Base-by-base conservation (phyloP, 2,888 invertebrate genomes). In the Ormyrus thymus region DNA sequence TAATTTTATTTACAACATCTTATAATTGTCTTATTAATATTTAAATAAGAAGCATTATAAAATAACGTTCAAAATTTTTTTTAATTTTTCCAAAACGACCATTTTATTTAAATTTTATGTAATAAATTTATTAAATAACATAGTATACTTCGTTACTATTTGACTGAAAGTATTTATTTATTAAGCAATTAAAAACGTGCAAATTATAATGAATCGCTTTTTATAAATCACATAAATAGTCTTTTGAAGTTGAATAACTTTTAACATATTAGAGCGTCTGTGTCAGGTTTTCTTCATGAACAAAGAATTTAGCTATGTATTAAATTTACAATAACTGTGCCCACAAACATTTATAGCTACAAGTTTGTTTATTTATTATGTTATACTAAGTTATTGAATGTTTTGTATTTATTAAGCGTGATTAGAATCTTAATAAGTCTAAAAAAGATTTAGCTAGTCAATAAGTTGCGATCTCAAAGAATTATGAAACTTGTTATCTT, bases 381-480 rank as follows among this genome's bases (percentile, higher is more conserved):
- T 29, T 15, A 70, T 51, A 45, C 68, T 79, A 64, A 62, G 70
- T 73, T 75, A 74, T 79, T 81, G 29, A 79, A 72, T 75, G 75
- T 81, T 75, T 80, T 69, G 70, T 80, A 64, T 76, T 68, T 80
- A 61, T 80, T 74, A 65, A 55, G 64, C 62, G 29, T 8, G 51
- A 69, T 71, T 81, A 72, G 68, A 75, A 76, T 62, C 72, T 9
- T 70, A 43, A 71, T 75, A 64, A 76, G 45, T 75, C 68, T 75
- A 72, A 56, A 65, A 69, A 79, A 53, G 59, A 81, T 77, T 78
- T 65, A 79, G 74, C 51, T 79, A 81, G 70, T 72, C 74, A 71
- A 53, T 79, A 79, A 74, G 71, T 62, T 81, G 79, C 65, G 79
- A 81, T 81, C 74, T 74, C 74, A 79, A 8, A 7, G 51, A 71